These are phyloP conservation scores for Parascotia fuliginaria DNA, from an alignment of 2,888 invertebrate species.

Conservation along the genomic window DNA sequence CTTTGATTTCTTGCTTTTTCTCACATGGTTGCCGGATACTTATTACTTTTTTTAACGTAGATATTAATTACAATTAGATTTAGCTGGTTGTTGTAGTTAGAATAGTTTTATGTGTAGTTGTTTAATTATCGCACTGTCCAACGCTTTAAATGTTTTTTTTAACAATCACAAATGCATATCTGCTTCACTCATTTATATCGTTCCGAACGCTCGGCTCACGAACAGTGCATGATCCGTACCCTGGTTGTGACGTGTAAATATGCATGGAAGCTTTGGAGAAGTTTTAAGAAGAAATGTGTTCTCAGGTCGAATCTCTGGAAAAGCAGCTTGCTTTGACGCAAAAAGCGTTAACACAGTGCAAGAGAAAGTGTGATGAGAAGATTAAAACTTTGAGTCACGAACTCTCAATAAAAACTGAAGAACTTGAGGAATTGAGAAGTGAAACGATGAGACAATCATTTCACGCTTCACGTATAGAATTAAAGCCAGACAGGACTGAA, in stretches of 20 bases:
- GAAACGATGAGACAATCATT: slow-evolving; percentile 77
- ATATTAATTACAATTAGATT: slow-evolving; percentile 8
- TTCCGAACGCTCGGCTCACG: slow-evolving; percentile 54
- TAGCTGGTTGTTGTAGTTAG: slow-evolving; percentile 21
- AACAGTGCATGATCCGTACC: slow-evolving; percentile 65
- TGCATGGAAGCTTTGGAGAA: slow-evolving; percentile 68
- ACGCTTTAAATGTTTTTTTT: slow-evolving; percentile 56
- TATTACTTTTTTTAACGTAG: slow-evolving; percentile 3
- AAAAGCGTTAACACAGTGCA: slow-evolving; percentile 82
- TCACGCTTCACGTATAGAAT: slow-evolving; percentile 74
- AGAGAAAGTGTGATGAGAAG: slow-evolving; percentile 84
- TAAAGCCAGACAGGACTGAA: slow-evolving; percentile 78
- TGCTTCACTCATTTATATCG: slow-evolving; percentile 46
- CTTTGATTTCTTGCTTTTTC: background rate
- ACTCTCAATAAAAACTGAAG: slow-evolving; percentile 82
- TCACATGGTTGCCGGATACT: slow-evolving; percentile 2
- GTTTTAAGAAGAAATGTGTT: slow-evolving; percentile 79
- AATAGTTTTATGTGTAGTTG: slow-evolving; percentile 47
- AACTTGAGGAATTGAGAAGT: slow-evolving; percentile 78
- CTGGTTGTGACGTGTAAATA: slow-evolving; percentile 64
- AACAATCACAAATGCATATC: slow-evolving; percentile 55
- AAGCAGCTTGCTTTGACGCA: slow-evolving; percentile 84
- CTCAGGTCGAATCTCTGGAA: slow-evolving; percentile 86
- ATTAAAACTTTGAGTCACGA: slow-evolving; percentile 86
- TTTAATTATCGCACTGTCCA: slow-evolving; percentile 48